Evolutionary conservation across 2,888 invertebrate species (phyloP).

Genomic region (Meteorus colon): DNA sequence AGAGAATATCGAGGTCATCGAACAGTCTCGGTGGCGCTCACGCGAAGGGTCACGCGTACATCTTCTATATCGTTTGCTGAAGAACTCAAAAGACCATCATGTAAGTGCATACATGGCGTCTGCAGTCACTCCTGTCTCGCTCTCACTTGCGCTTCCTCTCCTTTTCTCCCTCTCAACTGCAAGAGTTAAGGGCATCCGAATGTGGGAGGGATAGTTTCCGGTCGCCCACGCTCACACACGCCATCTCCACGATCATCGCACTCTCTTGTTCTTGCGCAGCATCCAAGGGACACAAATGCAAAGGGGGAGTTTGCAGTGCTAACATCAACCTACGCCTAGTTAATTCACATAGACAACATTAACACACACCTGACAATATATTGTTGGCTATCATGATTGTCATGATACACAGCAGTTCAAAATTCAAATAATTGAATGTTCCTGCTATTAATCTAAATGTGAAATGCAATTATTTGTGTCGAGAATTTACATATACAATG

Average conservation of each 20-base stretch:
- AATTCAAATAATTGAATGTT: not conserved
- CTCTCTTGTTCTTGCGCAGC: slow-evolving; percentile 42
- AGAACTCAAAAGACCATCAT: slow-evolving; percentile 14
- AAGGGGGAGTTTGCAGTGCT: not conserved
- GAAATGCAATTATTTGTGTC: not conserved
- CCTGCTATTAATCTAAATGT: not conserved
- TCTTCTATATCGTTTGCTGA: slow-evolving; percentile 1
- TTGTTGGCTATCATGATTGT: not conserved
- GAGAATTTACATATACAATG: not conserved
- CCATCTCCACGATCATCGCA: slow-evolving; percentile 60
- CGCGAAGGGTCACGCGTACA: not conserved
- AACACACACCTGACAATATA: slow-evolving; percentile 23
- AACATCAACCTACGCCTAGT: slow-evolving; percentile 23
- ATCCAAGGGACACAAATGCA: slow-evolving; percentile 30
- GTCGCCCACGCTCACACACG: slow-evolving; percentile 63
- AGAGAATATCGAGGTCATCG: not conserved
- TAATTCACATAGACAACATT: slow-evolving; percentile 1
- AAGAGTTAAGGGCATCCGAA: slow-evolving; percentile 61
- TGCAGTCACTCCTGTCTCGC: slow-evolving; percentile 8
- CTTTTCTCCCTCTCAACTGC: slow-evolving; percentile 39
- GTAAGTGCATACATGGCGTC: slow-evolving; percentile 21
- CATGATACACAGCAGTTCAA: not conserved
- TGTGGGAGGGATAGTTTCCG: slow-evolving; percentile 77
- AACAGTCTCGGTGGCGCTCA: not conserved
- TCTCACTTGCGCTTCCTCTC: slow-evolving; percentile 25